Evolutionary conservation across 2,113 vertebrate species (phyloP).

Genomic region (Motacilla tschutschensis): DNA sequence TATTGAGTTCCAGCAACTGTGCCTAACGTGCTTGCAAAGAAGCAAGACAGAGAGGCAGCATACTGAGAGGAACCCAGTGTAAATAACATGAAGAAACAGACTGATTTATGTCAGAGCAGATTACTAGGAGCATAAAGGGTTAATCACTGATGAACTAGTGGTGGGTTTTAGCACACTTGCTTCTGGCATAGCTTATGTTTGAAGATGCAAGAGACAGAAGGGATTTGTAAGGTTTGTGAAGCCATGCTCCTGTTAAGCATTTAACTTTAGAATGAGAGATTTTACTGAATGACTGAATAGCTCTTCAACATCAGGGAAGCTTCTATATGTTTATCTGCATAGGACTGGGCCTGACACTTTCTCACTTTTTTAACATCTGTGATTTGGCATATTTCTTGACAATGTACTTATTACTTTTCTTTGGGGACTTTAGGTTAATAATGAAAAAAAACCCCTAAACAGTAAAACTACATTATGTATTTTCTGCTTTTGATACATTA

Average conservation of each 20-base stretch:
- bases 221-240: background rate
- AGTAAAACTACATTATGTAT: background rate
- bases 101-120: background rate
- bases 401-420: background rate
- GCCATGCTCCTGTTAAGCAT: background rate
- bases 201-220: background rate
- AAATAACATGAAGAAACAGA: background rate
- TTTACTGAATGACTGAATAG: background rate
- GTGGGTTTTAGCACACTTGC: background rate
- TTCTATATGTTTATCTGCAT: background rate
- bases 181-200: background rate
- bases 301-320: background rate
- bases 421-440: background rate
- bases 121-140: background rate
- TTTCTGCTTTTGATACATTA: background rate
- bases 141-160: background rate
- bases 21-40: background rate
- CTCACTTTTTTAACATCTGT: background rate
- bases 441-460: background rate
- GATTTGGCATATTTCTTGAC: background rate
- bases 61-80: background rate
- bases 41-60: rapidly evolving
- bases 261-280: background rate
- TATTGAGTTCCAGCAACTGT: background rate
- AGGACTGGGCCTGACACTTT: background rate